Conservation (phyloP, 2,113 vertebrate species). For the Myanophis thanlyinensis region DNA sequence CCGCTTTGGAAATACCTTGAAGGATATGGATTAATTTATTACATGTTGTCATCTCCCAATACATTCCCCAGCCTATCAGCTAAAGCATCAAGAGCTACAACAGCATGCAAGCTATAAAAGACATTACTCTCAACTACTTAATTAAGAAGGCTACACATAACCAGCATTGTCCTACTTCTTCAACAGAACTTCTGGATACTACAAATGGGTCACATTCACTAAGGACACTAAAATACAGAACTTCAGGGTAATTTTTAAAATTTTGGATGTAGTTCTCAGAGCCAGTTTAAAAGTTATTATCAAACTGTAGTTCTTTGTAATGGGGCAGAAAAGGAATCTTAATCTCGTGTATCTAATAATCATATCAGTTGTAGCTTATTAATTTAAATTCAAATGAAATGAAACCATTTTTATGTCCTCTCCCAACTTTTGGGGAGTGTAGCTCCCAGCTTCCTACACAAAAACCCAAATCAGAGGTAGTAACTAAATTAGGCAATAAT, state of each 20-base stretch:
- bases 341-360: neutral
- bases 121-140: neutral
- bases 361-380: neutral
- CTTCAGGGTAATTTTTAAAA: neutral
- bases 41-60: neutral
- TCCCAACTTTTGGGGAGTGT: neutral
- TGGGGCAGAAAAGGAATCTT: neutral
- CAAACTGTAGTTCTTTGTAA: neutral
- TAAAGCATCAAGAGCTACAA: neutral
- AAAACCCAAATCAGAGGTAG: neutral
- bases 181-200: neutral
- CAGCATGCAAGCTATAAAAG: neutral
- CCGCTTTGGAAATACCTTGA: neutral
- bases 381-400: neutral
- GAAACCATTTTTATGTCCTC: neutral
- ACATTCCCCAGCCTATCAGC: neutral
- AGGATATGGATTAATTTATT: neutral
- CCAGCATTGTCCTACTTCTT: neutral
- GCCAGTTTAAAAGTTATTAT: neutral
- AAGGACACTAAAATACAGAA: neutral
- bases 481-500: neutral
- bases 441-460: neutral
- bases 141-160: neutral
- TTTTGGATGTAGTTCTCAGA: neutral
- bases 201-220: neutral